Evolutionary conservation across 1,140 invertebrate species (phyloP).

Genomic region (Rhopalosiphum maidis): DNA sequence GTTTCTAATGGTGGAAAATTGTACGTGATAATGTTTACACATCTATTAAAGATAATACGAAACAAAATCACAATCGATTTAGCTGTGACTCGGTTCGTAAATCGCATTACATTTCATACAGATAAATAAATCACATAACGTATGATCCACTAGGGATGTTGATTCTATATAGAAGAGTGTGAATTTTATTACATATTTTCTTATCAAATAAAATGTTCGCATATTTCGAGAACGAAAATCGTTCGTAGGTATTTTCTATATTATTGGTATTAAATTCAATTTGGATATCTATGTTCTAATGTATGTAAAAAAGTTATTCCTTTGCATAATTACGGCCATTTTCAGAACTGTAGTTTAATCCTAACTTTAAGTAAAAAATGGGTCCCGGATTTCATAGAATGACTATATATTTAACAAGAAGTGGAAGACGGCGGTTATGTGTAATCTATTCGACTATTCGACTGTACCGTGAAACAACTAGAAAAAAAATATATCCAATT

Average conservation of each 20-base stretch:
- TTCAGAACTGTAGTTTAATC: neutral
- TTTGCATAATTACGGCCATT: too few species aligned
- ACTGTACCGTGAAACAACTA: neutral
- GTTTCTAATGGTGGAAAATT: neutral
- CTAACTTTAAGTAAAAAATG: neutral
- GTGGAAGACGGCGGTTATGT: neutral
- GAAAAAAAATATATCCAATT: too few species aligned
- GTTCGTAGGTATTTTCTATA: neutral
- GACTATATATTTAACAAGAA: neutral
- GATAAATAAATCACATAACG: neutral
- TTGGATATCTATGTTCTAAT: neutral
- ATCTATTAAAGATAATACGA: neutral
- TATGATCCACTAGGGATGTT: neutral
- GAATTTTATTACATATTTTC: neutral
- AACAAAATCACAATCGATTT: neutral
- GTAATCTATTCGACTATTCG: neutral
- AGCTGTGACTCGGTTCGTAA: neutral
- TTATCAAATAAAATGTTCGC: neutral
- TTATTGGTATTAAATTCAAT: neutral
- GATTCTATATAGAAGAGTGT: neutral
- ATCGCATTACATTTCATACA: neutral
- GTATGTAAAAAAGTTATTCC: too few species aligned
- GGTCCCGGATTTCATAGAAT: neutral
- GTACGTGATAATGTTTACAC: neutral
- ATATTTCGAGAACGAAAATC: neutral